Evolutionary conservation across 2,113 vertebrate species (phyloP).

Genomic region (Calcarius ornatus): DNA sequence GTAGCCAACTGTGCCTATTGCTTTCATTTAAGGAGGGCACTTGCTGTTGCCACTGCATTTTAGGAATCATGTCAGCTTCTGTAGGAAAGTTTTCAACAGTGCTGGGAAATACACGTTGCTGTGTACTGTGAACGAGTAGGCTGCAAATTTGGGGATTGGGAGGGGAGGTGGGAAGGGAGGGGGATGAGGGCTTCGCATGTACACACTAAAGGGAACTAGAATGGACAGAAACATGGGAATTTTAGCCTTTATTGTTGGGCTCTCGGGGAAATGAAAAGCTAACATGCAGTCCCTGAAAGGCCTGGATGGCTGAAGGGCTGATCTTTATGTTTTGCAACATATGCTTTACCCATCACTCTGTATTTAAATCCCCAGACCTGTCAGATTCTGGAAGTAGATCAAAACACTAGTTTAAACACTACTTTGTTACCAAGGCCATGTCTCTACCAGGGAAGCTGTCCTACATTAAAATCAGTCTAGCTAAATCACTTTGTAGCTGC

Average conservation of each 20-base stretch:
- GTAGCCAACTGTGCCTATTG: slow-evolving; percentile 80
- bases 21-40: slow-evolving; percentile 67
- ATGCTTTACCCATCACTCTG: neutral
- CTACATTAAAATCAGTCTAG: neutral
- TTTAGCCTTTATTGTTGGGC: slow-evolving; percentile 59
- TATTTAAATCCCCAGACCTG: slow-evolving; percentile 18
- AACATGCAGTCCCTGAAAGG: slow-evolving; percentile 49
- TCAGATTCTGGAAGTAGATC: slow-evolving; percentile 27
- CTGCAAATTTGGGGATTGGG: slow-evolving; percentile 1
- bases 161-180: slow-evolving; percentile 10
- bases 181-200: neutral
- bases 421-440: slow-evolving; percentile 31
- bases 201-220: slow-evolving; percentile 23
- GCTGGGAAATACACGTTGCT: slow-evolving; percentile 32
- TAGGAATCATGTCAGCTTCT: slow-evolving; percentile 58
- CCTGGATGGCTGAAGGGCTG: slow-evolving; percentile 60
- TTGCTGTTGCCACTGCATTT: slow-evolving; percentile 66
- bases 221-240: slow-evolving; percentile 50
- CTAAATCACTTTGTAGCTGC: neutral
- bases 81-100: slow-evolving; percentile 27
- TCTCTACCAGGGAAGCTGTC: slow-evolving; percentile 45
- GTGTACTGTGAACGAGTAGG: slow-evolving; percentile 37
- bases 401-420: slow-evolving; percentile 57
- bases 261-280: slow-evolving; percentile 48
- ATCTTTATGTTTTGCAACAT: slow-evolving; percentile 49